A percentile compares a stretch with the other conserved stretches of the same genome.
Conservation (phyloP, 2,113 vertebrate species). For the Tetrax tetrax region DNA sequence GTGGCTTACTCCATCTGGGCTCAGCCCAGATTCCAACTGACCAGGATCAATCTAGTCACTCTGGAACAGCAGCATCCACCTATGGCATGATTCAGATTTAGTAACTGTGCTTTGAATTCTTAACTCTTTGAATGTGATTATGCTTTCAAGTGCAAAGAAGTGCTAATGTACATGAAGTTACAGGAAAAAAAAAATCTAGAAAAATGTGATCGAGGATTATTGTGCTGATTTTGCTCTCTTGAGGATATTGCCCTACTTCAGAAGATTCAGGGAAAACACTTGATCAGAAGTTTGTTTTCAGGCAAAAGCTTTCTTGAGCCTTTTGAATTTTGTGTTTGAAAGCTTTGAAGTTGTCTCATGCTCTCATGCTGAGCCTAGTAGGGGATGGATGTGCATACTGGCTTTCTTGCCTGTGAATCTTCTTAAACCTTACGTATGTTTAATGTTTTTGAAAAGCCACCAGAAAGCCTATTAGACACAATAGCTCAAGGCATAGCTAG, state of each 20-base stretch:
- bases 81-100: not conserved
- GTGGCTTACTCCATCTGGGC: not conserved
- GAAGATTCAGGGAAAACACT: not conserved
- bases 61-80: not conserved
- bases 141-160: not conserved
- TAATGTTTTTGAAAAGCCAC: conserved; percentile 20
- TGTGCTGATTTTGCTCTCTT: not conserved
- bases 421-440: not conserved
- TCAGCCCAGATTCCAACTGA: not conserved
- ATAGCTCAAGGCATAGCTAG: conserved; percentile 11
- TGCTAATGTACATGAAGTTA: not conserved
- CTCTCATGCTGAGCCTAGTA: not conserved
- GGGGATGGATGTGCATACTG: not conserved
- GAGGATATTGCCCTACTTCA: not conserved
- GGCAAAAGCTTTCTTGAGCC: not conserved
- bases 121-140: not conserved
- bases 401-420: conserved; percentile 9
- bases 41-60: not conserved
- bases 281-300: not conserved
- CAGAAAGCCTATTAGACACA: conserved; percentile 26
- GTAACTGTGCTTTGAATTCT: not conserved
- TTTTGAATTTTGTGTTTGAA: not conserved
- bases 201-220: not conserved
- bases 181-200: not conserved
- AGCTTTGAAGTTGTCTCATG: conserved; percentile 25